Percentiles rank a stretch among this genome's conserved stretches.
These are phyloP conservation scores for Monomorium pharaonis DNA, from an alignment of 1,140 invertebrate genomes.

Conservation along the genomic window DNA sequence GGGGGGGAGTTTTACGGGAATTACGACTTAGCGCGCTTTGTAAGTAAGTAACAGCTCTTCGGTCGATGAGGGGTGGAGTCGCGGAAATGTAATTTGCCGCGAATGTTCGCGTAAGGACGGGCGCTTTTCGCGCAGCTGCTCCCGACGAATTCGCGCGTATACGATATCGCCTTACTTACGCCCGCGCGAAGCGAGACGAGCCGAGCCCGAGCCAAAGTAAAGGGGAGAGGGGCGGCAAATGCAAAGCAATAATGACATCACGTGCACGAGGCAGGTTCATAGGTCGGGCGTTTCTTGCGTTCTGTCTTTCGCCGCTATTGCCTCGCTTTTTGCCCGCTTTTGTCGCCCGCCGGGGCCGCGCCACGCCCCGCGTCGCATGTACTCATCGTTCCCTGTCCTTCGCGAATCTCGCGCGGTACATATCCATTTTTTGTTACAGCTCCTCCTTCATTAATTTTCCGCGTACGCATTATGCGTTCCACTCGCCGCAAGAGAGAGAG, in stretches of 20 bases:
- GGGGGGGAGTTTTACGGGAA: conserved; percentile 35
- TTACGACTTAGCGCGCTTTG: conserved; percentile 52
- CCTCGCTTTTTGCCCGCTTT: conserved; percentile 61
- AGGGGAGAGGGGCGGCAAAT: conserved; percentile 24
- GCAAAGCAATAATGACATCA: conserved; percentile 66
- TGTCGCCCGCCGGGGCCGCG: neutral
- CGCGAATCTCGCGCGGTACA: neutral
- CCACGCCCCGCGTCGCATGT: conserved; percentile 51
- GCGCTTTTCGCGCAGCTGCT: neutral
- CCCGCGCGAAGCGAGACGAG: neutral
- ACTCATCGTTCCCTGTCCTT: conserved; percentile 18
- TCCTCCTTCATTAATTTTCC: conserved; percentile 1
- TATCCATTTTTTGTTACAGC: conserved; percentile 7
- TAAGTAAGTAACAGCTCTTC: conserved; percentile 38
- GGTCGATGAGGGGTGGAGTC: conserved; percentile 1
- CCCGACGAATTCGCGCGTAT: conserved; percentile 33
- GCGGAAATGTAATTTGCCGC: conserved; percentile 56
- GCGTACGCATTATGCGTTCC: neutral
- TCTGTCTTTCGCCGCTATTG: conserved; percentile 62
- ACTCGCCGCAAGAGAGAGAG: neutral
- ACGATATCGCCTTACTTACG: neutral
- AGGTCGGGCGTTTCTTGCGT: conserved; percentile 62
- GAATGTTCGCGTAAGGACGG: neutral
- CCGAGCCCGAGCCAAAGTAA: no score
- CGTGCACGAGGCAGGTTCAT: conserved; percentile 19